Evolutionary conservation across 2,113 vertebrate species (phyloP), one percentile per base, ranked within the genome.

Genomic region (Charina bottae): DNA sequence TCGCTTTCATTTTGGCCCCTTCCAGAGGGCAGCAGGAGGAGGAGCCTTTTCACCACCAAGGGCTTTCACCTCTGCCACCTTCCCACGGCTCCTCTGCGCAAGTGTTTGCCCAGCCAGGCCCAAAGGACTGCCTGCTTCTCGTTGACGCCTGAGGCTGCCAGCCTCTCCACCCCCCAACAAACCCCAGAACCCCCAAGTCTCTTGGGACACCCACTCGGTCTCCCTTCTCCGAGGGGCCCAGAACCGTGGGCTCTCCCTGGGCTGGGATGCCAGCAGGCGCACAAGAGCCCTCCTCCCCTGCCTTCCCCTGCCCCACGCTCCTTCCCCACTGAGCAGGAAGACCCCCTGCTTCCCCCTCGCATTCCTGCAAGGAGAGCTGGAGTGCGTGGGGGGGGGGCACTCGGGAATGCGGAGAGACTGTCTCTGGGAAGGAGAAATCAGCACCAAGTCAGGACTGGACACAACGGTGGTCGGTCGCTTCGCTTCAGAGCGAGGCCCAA

Each of bases 331-430:
- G n/a, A 33, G 68, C 68, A 72, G n/a, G 68, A 72, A 12, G 68
- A 72, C 7, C 5, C 64, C 5, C 6, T 1, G 1, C 6, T 4
- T 0, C 68, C n/a, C 2, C 0, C n/a, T 6, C 2, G 13, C 64
- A 33, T 72, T 72, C 13, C n/a, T 6, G 64, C 64, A 68, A 15
- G n/a, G 64, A 68, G 13, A 33, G 15, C n/a, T 13, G 5, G 2
- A 72, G 28, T 6, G 64, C 11, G 62, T 28, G 28, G 62, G 26
- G 60, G 26, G 60, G 26, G 62, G 15, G 56, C 56, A 5, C 56
- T 5, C 19, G 17, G 56, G 56, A 5, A 58, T 4, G 56, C 26
- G 46, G 46, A 49, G 49, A 49, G 49, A 5, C 49, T 5, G 4
- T 28, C 11, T 64, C 62, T 64, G 26, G 64, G n/a, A 72, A 15